phyloP scores from a whole-genome alignment of 2,888 invertebrate species.

The Drosophila prostipennis region DNA sequence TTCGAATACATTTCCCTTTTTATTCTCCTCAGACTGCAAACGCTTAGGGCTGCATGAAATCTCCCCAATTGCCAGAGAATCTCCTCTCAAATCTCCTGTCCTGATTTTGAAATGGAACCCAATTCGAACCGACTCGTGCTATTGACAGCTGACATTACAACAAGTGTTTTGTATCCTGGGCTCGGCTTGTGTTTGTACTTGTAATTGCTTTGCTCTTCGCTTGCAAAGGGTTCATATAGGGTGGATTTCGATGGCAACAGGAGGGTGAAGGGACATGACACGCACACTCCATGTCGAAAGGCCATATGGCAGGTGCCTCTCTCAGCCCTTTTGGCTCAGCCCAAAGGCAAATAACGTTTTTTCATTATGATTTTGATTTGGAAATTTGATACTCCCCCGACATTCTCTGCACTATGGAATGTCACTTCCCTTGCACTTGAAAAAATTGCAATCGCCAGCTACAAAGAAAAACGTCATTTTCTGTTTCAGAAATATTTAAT shows the following conservation, averaged over 20 bases:
- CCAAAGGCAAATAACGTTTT: slow-evolving; percentile 42
- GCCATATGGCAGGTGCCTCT: slow-evolving; percentile 51
- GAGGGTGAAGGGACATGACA: slow-evolving; percentile 12
- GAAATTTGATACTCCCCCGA: slow-evolving; percentile 68
- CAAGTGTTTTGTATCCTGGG: slow-evolving; percentile 63
- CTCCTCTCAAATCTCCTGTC: background rate
- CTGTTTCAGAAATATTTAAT: background rate
- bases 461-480: background rate
- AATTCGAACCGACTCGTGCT: slow-evolving; percentile 56
- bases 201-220: slow-evolving; percentile 36
- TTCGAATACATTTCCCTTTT: background rate
- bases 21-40: slow-evolving; percentile 23
- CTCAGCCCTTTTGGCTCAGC: slow-evolving; percentile 10
- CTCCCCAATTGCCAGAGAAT: slow-evolving; percentile 20
- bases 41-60: slow-evolving; percentile 14
- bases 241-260: slow-evolving; percentile 9
- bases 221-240: slow-evolving; percentile 1
- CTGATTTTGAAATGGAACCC: slow-evolving; percentile 13
- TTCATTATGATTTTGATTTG: slow-evolving; percentile 64
- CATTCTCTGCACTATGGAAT: background rate
- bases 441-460: background rate
- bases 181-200: slow-evolving; percentile 27
- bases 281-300: slow-evolving; percentile 23
- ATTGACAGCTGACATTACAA: slow-evolving; percentile 78
- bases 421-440: slow-evolving; percentile 11